Percentiles rank a stretch among this genome's conserved stretches.
These are phyloP conservation scores for Artemia franciscana DNA, from an alignment of 1,140 invertebrate species.

Conservation along the genomic window DNA sequence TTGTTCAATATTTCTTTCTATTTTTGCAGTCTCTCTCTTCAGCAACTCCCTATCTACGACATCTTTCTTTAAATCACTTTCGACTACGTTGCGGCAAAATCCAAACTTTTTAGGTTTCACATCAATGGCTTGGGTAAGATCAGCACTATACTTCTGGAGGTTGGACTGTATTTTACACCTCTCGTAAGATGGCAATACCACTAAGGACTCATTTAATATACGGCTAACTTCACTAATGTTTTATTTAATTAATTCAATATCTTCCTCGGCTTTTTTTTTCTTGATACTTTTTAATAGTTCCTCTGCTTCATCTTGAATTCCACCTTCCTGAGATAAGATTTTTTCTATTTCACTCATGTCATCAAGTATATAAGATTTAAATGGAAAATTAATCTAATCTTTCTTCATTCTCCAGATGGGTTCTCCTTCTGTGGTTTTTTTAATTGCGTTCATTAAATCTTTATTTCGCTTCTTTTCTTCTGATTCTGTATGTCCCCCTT, in stretches of 20 bases:
- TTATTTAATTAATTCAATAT: not conserved
- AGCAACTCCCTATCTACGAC: not conserved
- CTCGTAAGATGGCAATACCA: not conserved
- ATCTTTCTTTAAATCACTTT: not conserved
- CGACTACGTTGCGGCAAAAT: not conserved
- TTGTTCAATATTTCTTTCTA: not conserved
- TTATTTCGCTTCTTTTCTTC: not conserved
- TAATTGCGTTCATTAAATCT: not conserved
- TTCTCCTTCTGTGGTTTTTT: not conserved
- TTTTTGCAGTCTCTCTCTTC: not conserved
- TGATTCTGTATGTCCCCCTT: not conserved
- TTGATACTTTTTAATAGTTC: not conserved
- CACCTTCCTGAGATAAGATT: not conserved
- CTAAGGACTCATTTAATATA: not conserved
- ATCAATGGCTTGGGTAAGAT: not conserved
- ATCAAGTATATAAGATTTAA: not conserved
- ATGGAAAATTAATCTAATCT: not conserved
- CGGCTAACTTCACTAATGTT: not conserved
- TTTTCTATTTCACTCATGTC: not conserved
- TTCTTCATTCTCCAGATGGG: not conserved
- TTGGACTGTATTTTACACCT: not conserved
- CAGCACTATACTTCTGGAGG: not conserved
- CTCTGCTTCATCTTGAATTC: not conserved
- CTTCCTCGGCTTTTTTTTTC: not conserved
- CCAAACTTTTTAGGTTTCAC: not conserved